Evolutionary conservation across 2,797 vertebrate genomes (phyloP), one percentile per base, ranked within the genome.

Genomic region (Heterohyrax brucei): DNA sequence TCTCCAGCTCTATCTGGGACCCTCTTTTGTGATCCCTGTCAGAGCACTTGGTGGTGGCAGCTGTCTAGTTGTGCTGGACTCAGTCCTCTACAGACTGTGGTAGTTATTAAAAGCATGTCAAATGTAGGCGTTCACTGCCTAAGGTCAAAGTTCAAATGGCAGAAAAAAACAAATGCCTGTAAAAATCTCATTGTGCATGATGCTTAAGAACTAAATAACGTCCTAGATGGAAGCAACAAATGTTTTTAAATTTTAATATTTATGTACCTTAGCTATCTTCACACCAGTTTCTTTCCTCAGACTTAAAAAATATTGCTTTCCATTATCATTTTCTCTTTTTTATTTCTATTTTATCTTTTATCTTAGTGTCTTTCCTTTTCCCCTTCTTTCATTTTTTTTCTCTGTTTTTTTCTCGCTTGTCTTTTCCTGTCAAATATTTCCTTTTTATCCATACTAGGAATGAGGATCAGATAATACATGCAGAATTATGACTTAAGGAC

Each of bases 271-370:
- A 98, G 98, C 66, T 96, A 97, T 98, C 97, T 98, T 98, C 96
- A 96, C 95, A 98, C 97, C 98, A 99, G 98, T 99, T 99, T 99
- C 98, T 97, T 98, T 83, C 98, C 98, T 98, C 86, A 98, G 97
- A 98, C 98, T 97, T 98, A 97, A 97, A 98, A 98, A 97, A 98
- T 98, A 98, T 99, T 98, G 98, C 98, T 98, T 76, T 59, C 62
- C 39, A 73, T 64, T 86, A 89, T 70, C 59, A 39, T 85, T 81
- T 84, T 50, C 10, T 76, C 7, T 83, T 79, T 93, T 90, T 56
- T 84, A 39, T 48, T 39, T 84, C 9, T 92, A 0, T 56, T 56
- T 56, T 90, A 64, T 66, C 64, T 66, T 84, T 91, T 76, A 12
- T 75, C 85, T 83, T 62, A 21, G 59, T 61, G 18, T 61, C 98